Percentiles rank a stretch among this genome's conserved stretches.
Evolutionary conservation across 1,140 invertebrate species (phyloP).

Genomic region (Danaus plexippus): DNA sequence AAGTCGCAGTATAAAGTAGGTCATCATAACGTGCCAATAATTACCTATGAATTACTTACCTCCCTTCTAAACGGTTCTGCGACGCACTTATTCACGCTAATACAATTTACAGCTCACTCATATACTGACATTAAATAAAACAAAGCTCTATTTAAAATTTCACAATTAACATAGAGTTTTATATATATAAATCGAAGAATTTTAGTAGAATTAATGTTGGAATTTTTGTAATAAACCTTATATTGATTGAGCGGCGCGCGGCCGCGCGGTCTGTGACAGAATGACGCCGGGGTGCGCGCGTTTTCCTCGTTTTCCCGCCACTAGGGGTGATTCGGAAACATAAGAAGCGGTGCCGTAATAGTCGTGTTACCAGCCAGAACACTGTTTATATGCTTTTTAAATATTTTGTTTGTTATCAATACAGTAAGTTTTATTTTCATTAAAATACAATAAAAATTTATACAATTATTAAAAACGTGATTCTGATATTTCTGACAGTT

Average conservation of each 20-base stretch:
- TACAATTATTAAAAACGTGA: too few species aligned
- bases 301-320: slow-evolving; percentile 64
- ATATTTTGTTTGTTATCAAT: too few species aligned
- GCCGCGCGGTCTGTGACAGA: slow-evolving; percentile 50
- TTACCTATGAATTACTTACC: slow-evolving; percentile 53
- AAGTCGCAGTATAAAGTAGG: slow-evolving; percentile 41
- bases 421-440: too few species aligned
- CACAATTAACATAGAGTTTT: too few species aligned
- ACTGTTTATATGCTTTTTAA: neutral
- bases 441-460: too few species aligned
- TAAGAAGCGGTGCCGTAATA: slow-evolving; percentile 10
- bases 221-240: neutral
- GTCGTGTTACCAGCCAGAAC: slow-evolving; percentile 7
- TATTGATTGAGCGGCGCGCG: slow-evolving; percentile 64
- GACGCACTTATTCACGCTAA: slow-evolving; percentile 42
- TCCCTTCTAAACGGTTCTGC: slow-evolving; percentile 45
- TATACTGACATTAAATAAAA: too few species aligned
- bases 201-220: too few species aligned
- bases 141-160: too few species aligned
- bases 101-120: slow-evolving; percentile 12
- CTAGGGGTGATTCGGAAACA: slow-evolving; percentile 33
- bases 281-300: slow-evolving; percentile 59
- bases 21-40: slow-evolving; percentile 62
- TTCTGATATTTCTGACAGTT: too few species aligned
- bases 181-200: too few species aligned